Percentiles rank a stretch among this genome's conserved stretches.
phyloP scores from a whole-genome alignment of 2,888 invertebrate genomes.

The Amitus sp. region DNA sequence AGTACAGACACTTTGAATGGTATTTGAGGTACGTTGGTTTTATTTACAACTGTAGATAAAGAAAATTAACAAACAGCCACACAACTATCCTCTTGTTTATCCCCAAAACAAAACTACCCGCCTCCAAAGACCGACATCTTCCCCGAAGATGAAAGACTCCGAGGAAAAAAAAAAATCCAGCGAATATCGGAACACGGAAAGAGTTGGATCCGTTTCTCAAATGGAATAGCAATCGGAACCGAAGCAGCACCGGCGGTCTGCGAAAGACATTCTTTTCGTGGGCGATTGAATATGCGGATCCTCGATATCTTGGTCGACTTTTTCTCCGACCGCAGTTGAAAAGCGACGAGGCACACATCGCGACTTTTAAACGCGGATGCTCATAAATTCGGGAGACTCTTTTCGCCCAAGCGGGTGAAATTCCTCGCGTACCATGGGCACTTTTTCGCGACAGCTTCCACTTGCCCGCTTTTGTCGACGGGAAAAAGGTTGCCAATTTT shows the following conservation, averaged over 20 bases:
- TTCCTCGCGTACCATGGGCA: constrained; percentile 10
- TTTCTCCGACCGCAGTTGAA: constrained; percentile 1
- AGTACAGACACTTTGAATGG: too few species aligned
- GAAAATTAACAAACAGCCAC: too few species aligned
- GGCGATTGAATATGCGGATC: constrained; percentile 52
- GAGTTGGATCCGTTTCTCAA: constrained; percentile 49
- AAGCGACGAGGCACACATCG: too few species aligned
- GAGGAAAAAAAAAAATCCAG: constrained; percentile 7
- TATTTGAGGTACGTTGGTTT: too few species aligned
- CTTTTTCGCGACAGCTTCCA: constrained; percentile 9
- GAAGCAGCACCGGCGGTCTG: constrained; percentile 47
- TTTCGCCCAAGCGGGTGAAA: constrained; percentile 7
- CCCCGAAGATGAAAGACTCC: too few species aligned
- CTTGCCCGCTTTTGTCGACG: constrained; percentile 8
- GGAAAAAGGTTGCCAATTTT: constrained; percentile 5
- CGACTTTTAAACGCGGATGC: constrained; percentile 6
- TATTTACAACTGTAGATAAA: too few species aligned
- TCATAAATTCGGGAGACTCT: constrained; percentile 9
- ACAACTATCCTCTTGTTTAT: too few species aligned
- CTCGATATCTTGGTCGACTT: constrained; percentile 19
- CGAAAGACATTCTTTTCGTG: constrained; percentile 58
- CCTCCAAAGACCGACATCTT: too few species aligned
- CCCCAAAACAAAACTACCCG: too few species aligned
- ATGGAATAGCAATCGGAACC: constrained; percentile 55
- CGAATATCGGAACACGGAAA: constrained; percentile 8